phyloP scores from a whole-genome alignment of 2,888 invertebrate genomes.

The Callimorpha dominula region DNA sequence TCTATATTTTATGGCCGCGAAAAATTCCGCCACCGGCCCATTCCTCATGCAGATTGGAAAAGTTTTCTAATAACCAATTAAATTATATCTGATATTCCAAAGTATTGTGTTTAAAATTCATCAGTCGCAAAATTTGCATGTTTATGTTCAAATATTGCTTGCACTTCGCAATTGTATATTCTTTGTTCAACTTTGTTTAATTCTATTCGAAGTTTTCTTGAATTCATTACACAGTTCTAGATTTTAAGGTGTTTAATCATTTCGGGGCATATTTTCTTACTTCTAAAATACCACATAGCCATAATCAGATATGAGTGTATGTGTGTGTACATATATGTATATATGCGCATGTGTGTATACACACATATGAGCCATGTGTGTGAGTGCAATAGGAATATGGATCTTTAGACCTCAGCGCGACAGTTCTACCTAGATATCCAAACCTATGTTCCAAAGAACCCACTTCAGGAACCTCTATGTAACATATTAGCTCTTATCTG shows the following conservation, averaged over 20 bases:
- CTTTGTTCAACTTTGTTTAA: constrained; percentile 18
- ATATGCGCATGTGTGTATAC: neutral
- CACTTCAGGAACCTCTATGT: neutral
- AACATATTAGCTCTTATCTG: neutral
- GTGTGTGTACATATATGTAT: neutral
- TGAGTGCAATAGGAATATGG: neutral
- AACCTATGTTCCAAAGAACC: neutral
- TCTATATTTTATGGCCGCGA: constrained; percentile 42
- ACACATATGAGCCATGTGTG: neutral
- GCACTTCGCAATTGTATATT: constrained; percentile 30
- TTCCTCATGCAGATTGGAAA: constrained; percentile 76
- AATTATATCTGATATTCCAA: constrained; percentile 64
- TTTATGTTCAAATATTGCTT: constrained; percentile 43
- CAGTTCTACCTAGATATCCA: neutral
- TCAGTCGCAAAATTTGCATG: constrained; percentile 57
- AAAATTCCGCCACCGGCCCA: constrained; percentile 51
- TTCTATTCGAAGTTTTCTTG: neutral
- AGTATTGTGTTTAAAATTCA: constrained; percentile 64
- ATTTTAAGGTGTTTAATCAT: neutral
- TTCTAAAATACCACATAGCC: neutral
- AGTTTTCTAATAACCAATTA: constrained; percentile 77
- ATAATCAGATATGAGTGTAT: neutral
- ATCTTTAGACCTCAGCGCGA: neutral
- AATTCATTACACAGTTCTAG: constrained; percentile 1
- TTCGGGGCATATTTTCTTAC: neutral